These are phyloP conservation scores for Aspidapion aeneum DNA, from an alignment of 2,888 invertebrate species.

Conservation along the genomic window DNA sequence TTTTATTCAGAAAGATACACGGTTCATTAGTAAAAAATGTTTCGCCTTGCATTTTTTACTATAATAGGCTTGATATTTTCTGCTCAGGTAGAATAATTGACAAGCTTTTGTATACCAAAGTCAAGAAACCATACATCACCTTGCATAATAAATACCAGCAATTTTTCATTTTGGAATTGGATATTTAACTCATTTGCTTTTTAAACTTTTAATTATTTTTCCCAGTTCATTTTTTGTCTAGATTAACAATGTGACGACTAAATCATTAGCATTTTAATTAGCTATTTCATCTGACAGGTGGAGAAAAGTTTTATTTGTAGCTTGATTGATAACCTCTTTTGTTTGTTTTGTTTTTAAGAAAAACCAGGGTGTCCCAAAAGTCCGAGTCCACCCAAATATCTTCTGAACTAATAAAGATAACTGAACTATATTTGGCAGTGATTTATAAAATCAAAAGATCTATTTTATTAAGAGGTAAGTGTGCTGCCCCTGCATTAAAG, in stretches of 20 bases:
- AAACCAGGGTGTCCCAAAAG: too few species aligned
- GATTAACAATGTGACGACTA: not conserved
- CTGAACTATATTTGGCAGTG: too few species aligned
- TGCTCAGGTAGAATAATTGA: constrained; percentile 19
- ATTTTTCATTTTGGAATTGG: constrained; percentile 12
- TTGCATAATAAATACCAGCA: constrained; percentile 2
- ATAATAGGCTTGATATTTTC: constrained; percentile 11
- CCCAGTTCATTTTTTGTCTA: not conserved
- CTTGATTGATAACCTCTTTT: not conserved
- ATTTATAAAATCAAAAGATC: too few species aligned
- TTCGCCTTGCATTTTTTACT: too few species aligned
- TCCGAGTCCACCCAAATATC: too few species aligned
- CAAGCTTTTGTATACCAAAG: constrained; percentile 13
- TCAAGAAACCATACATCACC: constrained; percentile 23
- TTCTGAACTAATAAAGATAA: too few species aligned
- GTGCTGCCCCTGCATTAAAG: too few species aligned
- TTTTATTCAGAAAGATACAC: not conserved
- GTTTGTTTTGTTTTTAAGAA: not conserved
- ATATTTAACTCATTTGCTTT: constrained; percentile 2
- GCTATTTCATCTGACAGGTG: not conserved
- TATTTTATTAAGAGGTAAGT: too few species aligned
- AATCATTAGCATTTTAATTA: constrained; percentile 2
- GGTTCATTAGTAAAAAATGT: constrained; percentile 12
- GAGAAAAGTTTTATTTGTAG: not conserved
- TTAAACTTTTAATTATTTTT: constrained; percentile 6